Percentiles rank a stretch among this genome's conserved stretches.
Conservation (phyloP, 2,888 invertebrate species). For the Nomada hirtipes region DNA sequence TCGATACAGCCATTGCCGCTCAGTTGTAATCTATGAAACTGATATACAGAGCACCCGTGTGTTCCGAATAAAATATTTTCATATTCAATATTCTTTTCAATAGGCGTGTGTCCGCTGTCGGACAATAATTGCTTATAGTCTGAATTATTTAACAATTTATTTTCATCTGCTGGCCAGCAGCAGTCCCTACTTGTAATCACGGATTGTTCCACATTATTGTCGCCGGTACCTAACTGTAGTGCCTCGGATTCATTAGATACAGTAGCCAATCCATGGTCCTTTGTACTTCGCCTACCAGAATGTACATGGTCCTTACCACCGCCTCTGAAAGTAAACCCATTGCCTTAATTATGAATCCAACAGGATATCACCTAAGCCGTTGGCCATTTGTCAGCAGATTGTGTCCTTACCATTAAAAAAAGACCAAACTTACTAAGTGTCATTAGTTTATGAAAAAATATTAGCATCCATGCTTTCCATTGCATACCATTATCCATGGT, state of each 20-base stretch:
- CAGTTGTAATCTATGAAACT: constrained; percentile 79
- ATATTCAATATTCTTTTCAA: constrained; percentile 67
- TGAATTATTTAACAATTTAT: constrained; percentile 69
- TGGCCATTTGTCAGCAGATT: constrained; percentile 57
- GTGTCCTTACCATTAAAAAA: constrained; percentile 66
- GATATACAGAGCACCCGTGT: constrained; percentile 88
- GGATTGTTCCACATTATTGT: constrained; percentile 39
- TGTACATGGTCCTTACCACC: constrained; percentile 78
- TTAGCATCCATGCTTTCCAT: constrained; percentile 69
- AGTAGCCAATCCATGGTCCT: constrained; percentile 75
- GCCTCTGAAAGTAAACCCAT: constrained; percentile 81
- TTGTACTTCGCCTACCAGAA: constrained; percentile 72
- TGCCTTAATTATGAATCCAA: constrained; percentile 72
- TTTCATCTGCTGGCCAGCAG: constrained; percentile 74
- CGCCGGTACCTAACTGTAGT: constrained; percentile 69
- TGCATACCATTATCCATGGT: constrained; percentile 66
- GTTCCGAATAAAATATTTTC: constrained; percentile 88
- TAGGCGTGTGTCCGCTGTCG: constrained; percentile 52
- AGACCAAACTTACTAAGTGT: constrained; percentile 69
- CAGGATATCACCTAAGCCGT: constrained; percentile 52
- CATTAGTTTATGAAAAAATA: constrained; percentile 69
- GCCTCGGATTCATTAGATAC: constrained; percentile 75
- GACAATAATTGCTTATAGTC: constrained; percentile 54
- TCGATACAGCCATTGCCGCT: constrained; percentile 67
- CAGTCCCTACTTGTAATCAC: constrained; percentile 53